Base-by-base conservation (phyloP, 2,113 vertebrate genomes). In the Ceyx margarethae region DNA sequence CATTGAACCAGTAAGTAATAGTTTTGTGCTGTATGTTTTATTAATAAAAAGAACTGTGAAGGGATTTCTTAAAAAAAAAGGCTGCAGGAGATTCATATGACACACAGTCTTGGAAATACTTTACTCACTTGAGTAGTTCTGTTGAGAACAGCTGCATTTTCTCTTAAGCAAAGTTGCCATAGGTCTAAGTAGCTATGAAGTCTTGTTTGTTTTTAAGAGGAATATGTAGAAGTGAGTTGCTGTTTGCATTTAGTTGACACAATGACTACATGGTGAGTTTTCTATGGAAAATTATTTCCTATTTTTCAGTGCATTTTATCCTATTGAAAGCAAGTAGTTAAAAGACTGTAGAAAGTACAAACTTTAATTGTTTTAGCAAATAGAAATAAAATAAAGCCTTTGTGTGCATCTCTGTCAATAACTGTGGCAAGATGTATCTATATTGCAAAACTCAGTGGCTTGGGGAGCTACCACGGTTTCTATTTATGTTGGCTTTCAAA, bases 1-100 rank as follows among this genome's bases (percentile, higher is more conserved):
- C 78, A 98, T 99, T 91, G 99, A 99, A 92, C 98, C 99, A 87
- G 99, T 99, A 96, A 98, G 98, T 95, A 95, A 56, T 51, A 67
- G 45, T 69, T 65, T n/a, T n/a, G 28, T 74, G 18, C 42, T 89
- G 7, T 62, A 7, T 58, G 28, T 57, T 95, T 81, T 87, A 42
- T 15, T 79, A 33, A 68, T 40, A 31, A 83, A 64, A 81, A 89
- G 10, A 89, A 50, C 23, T 28, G 51, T 51, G 29, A 71, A 85
- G 43, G 43, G 11, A 53, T 57, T 86, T 81, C 33, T 84, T 72
- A 25, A 28, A 66, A 64, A 73, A 57, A 72, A 57, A 67, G 17
- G 16, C 42, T 69, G 11, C 8, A 35, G 22, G 62, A 72, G 54
- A 79, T 84, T 81, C 11, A 58, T 81, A 88, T 83, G 31, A n/a